A percentile compares a stretch with the other conserved stretches of the same genome.
Evolutionary conservation across 2,797 vertebrate species (phyloP).

Genomic region (Agapornis canus): DNA sequence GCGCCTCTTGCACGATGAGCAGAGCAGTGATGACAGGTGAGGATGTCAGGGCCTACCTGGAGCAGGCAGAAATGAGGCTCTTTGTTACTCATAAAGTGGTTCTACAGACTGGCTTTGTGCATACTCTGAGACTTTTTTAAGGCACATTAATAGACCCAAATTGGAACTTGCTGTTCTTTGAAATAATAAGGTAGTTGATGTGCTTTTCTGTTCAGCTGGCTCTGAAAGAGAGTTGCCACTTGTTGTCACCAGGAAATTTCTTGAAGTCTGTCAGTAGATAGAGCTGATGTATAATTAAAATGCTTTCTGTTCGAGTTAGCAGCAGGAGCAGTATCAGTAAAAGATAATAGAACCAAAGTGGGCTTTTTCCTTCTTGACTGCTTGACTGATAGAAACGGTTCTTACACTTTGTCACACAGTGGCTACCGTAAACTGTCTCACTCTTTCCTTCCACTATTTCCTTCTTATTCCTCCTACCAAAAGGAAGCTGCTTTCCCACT

Average conservation of each 20-base stretch:
- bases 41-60: neutral
- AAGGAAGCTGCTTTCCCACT: neutral
- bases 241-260: neutral
- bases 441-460: neutral
- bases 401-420: neutral
- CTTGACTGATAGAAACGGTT: neutral
- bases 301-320: neutral
- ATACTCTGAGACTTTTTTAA: neutral
- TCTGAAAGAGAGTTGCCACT: neutral
- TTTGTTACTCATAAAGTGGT: neutral
- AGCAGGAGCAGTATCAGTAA: neutral
- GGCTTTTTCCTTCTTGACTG: neutral
- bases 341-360: neutral
- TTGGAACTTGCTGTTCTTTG: neutral
- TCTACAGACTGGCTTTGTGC: neutral
- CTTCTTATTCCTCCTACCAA: neutral
- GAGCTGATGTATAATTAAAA: neutral
- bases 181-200: neutral
- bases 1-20: conserved; percentile 89
- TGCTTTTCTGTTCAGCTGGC: neutral
- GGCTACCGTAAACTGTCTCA: neutral
- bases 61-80: neutral
- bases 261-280: neutral
- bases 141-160: neutral
- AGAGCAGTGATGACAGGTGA: conserved; percentile 92